phyloP scores from a whole-genome alignment of 2,888 invertebrate genomes.

The Asteroscopus sphinx region DNA sequence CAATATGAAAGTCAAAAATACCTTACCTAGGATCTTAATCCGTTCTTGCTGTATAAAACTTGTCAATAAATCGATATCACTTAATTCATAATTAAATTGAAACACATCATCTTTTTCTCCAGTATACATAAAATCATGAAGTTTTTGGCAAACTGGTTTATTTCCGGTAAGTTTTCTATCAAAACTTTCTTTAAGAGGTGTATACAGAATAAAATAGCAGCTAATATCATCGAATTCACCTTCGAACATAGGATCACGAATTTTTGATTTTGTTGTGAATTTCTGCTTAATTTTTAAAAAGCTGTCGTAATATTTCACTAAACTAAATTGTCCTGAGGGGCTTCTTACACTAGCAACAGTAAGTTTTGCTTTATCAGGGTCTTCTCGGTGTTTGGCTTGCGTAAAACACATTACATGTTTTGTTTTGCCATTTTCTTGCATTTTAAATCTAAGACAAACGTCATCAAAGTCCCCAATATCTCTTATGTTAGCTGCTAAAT shows the following conservation, averaged over 20 bases:
- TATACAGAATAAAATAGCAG: slow-evolving; percentile 64
- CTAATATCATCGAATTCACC: slow-evolving; percentile 56
- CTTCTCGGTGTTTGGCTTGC: slow-evolving; percentile 67
- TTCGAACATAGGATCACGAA: slow-evolving; percentile 58
- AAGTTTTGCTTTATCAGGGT: slow-evolving; percentile 58
- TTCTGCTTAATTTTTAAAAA: slow-evolving; percentile 62
- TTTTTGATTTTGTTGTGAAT: slow-evolving; percentile 49
- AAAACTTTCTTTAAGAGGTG: slow-evolving; percentile 60
- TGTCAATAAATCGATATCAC: slow-evolving; percentile 53
- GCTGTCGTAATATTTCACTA: slow-evolving; percentile 65
- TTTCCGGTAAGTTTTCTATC: slow-evolving; percentile 40
- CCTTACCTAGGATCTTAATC: slow-evolving; percentile 54
- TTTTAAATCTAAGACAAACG: slow-evolving; percentile 61
- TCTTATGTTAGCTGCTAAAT: slow-evolving; percentile 63
- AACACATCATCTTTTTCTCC: slow-evolving; percentile 46
- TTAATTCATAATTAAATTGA: slow-evolving; percentile 57
- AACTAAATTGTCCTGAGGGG: slow-evolving; percentile 55
- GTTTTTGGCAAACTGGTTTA: slow-evolving; percentile 44
- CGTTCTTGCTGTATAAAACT: slow-evolving; percentile 57
- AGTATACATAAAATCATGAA: slow-evolving; percentile 59
- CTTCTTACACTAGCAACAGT: slow-evolving; percentile 57
- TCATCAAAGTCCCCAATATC: slow-evolving; percentile 67
- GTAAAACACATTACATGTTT: slow-evolving; percentile 59
- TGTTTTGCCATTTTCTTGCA: slow-evolving; percentile 36
- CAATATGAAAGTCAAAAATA: slow-evolving; percentile 58